Evolutionary conservation across 2,113 vertebrate species (phyloP), one percentile per base, ranked within the genome.

Genomic region (Lagopus muta): DNA sequence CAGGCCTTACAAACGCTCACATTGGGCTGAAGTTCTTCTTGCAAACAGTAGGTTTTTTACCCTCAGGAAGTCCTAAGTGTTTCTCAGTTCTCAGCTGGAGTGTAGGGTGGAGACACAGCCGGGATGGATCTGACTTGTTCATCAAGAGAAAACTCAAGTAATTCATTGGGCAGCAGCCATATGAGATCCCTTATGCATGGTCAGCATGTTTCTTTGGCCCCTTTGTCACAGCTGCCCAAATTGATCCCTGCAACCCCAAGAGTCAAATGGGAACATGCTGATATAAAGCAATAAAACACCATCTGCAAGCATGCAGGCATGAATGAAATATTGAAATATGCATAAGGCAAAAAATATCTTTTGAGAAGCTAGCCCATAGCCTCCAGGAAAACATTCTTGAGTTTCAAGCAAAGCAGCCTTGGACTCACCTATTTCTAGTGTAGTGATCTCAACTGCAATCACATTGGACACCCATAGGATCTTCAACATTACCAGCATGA

Each of bases 211-310:
- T 43, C 25, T 65, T 65, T 43, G 40, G 38, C 43, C 32, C 22
- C 50, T 64, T 47, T 32, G 14, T 47, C 22, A 43, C 30, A 32
- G 36, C 28, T 70, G 72, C 48, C 4, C 2, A 66, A 81, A 61
- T 32, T 0, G 3, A 32, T 24, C 40, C 11, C 30, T 40, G 30
- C 19, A 28, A 19, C 50, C 27, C 38, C 28, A 40, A 36, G 13
- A 71, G 19, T 45, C 61, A 48, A 43, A 43, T 0, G 2, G 32
- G 28, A 42, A 25, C 0, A 0, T 9, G 24, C 6, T 32, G 18
- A 43, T 50, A 28, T 13, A 36, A 32, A 82, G 24, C 55, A 57
- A 42, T 19, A 36, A 6, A 50, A 64, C 8, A 42, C 38, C 50
- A 27, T 62, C 70, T 78, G 38, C 25, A 32, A 66, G 52, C 30